phyloP scores from a whole-genome alignment of 1,140 invertebrate genomes.

The Diachasma alloeum region DNA sequence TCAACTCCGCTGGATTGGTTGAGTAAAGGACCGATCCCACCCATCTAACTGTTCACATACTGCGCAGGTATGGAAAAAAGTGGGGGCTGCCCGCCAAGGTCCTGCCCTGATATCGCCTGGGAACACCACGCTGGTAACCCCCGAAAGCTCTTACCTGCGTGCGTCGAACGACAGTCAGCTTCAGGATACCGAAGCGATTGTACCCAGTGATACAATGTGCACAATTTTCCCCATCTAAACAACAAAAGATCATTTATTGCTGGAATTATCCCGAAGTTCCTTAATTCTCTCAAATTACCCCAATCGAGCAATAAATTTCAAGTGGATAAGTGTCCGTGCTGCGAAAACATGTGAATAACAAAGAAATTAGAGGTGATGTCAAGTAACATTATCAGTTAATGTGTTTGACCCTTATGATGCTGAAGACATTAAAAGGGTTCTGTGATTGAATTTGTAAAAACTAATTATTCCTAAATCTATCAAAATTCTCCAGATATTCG shows the following conservation, averaged over 20 bases:
- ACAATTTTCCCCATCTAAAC: not conserved
- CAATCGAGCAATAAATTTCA: not conserved
- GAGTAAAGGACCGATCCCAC: not conserved
- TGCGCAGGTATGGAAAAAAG: not conserved
- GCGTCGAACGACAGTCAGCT: not conserved
- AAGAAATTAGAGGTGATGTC: too few species aligned
- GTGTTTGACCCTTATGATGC: too few species aligned
- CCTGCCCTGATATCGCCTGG: constrained; percentile 2
- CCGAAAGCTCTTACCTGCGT: not conserved
- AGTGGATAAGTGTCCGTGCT: not conserved
- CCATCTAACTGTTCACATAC: not conserved
- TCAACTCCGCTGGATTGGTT: not conserved
- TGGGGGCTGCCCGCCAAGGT: not conserved
- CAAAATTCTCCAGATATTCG: too few species aligned
- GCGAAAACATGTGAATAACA: too few species aligned
- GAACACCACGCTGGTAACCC: not conserved
- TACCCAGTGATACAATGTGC: not conserved
- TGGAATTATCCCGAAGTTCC: too few species aligned
- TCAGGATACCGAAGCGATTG: not conserved
- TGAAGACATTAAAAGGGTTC: too few species aligned
- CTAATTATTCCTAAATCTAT: too few species aligned
- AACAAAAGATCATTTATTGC: too few species aligned
- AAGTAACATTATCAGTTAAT: too few species aligned
- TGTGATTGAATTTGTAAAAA: too few species aligned
- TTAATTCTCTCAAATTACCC: not conserved